phyloP scores from a whole-genome alignment of 2,113 vertebrate species.

The Diphyllodes magnificus region DNA sequence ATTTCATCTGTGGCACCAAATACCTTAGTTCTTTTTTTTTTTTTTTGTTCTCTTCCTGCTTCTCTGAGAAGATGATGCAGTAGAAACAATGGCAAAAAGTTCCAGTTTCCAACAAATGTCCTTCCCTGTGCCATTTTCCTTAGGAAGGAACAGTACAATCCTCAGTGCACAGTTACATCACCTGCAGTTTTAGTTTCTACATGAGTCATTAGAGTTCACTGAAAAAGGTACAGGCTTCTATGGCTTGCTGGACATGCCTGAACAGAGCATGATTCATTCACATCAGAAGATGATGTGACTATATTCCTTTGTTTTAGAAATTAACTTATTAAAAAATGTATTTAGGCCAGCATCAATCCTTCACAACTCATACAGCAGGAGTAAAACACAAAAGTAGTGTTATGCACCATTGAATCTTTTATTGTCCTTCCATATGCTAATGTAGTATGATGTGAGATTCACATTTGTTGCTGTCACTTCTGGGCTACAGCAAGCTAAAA shows the following conservation, averaged over 20 bases:
- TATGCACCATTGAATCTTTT: neutral
- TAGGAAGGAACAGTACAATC: neutral
- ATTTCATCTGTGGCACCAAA: neutral
- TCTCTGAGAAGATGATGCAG: neutral
- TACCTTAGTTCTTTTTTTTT: neutral
- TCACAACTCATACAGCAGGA: neutral
- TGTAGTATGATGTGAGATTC: neutral
- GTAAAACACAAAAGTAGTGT: neutral
- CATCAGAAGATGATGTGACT: neutral
- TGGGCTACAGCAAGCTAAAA: neutral
- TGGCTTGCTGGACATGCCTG: neutral
- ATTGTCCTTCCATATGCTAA: neutral
- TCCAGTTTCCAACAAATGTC: neutral
- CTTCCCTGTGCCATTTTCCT: neutral
- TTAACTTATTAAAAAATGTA: neutral
- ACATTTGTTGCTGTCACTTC: neutral
- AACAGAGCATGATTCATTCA: neutral
- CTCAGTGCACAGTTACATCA: neutral
- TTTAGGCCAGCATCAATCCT: neutral
- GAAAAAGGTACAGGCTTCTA: neutral
- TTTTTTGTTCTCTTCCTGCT: neutral
- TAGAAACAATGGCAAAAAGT: neutral
- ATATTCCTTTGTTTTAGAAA: neutral
- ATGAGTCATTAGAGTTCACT: neutral
- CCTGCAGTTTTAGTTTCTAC: neutral